Conservation (phyloP, 2,888 invertebrate species). For the Ectemnius lituratus region DNA sequence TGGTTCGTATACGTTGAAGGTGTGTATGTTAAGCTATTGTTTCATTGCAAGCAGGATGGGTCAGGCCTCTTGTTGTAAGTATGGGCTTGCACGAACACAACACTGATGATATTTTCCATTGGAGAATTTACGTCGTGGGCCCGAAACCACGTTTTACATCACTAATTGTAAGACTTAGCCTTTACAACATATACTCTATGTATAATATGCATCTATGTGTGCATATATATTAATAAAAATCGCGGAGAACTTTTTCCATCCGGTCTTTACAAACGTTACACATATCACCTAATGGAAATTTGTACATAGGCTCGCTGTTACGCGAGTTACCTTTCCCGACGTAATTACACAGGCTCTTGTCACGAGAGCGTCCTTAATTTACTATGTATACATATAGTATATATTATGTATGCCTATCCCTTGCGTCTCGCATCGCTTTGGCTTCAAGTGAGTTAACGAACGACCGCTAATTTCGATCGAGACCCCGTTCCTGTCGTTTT, state of each 20-base stretch:
- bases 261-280: constrained; percentile 67
- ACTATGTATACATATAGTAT: too few relatives aligned
- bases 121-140: too few relatives aligned
- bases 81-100: constrained; percentile 19
- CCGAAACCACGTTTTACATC: background rate
- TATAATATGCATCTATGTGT: constrained; percentile 58
- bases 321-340: constrained; percentile 44
- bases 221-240: constrained; percentile 72
- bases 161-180: background rate
- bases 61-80: background rate
- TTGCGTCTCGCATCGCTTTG: constrained; percentile 36
- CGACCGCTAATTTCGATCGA: constrained; percentile 15
- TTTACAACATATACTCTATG: constrained; percentile 37
- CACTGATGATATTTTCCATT: constrained; percentile 23
- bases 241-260: constrained; percentile 64
- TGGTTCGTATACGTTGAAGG: background rate
- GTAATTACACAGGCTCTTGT: constrained; percentile 46
- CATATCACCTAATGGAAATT: constrained; percentile 70
- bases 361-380: constrained; percentile 5
- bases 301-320: constrained; percentile 73
- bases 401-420: constrained; percentile 21
- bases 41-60: background rate
- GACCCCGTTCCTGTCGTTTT: background rate
- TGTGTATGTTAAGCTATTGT: background rate
- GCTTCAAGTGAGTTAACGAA: constrained; percentile 15